Evolutionary conservation across 2,797 vertebrate species (phyloP).

Genomic region (Anas capensis): DNA sequence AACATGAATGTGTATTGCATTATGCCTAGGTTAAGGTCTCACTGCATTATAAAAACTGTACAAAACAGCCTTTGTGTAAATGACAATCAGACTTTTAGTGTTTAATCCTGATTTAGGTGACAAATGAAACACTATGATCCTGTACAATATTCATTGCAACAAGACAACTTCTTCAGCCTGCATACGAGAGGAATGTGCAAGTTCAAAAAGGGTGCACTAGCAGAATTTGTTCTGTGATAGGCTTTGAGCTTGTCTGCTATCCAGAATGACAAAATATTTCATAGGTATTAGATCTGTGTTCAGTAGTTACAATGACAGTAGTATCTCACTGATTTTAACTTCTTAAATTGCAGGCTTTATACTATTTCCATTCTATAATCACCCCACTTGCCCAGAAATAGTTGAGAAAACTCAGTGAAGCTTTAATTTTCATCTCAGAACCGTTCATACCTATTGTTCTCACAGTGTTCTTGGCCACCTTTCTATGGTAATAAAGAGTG

Average conservation of each 20-base stretch:
- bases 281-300: background rate
- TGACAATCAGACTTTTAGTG: background rate
- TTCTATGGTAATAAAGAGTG: background rate
- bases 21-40: background rate
- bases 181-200: background rate
- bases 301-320: background rate
- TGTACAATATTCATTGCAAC: background rate
- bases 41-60: background rate
- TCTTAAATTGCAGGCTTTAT: background rate
- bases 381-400: background rate
- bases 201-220: background rate
- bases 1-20: background rate
- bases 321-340: background rate
- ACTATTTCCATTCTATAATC: slow-evolving; percentile 2
- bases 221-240: background rate
- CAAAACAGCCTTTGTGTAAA: background rate
- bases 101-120: background rate
- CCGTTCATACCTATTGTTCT: background rate
- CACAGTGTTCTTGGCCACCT: background rate
- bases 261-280: background rate
- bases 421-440: slow-evolving; percentile 15
- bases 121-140: background rate
- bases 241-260: background rate
- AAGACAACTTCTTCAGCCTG: background rate
- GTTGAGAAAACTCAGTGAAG: background rate